Evolutionary conservation across 1,140 invertebrate genomes (phyloP).

Genomic region (Agrypnia vestita): DNA sequence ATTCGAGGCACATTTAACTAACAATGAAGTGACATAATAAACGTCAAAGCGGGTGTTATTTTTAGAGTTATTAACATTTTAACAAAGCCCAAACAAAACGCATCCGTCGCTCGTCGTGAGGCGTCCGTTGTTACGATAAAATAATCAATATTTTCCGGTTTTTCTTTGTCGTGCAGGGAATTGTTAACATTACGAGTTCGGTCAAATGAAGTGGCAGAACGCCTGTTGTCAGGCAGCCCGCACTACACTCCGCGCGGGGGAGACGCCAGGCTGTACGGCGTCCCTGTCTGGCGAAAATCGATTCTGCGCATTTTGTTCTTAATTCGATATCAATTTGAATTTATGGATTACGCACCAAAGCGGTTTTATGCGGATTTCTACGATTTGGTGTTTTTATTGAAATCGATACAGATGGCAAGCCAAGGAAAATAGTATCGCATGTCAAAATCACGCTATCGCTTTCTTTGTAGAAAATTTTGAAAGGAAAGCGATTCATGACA

Average conservation of each 20-base stretch:
- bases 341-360: too few relatives aligned
- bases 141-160: conserved; percentile 48
- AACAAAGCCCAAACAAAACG: neutral
- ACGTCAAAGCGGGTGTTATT: neutral
- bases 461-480: too few relatives aligned
- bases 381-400: too few relatives aligned
- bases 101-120: neutral
- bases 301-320: conserved; percentile 49
- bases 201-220: neutral
- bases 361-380: too few relatives aligned
- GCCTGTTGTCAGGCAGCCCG: conserved; percentile 47
- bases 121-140: conserved; percentile 21
- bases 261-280: neutral
- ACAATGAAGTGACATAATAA: conserved; percentile 3
- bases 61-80: neutral
- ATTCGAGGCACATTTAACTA: neutral
- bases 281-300: conserved; percentile 40
- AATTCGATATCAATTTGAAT: too few relatives aligned
- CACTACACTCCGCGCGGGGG: conserved; percentile 22
- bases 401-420: too few relatives aligned
- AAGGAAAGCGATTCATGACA: too few relatives aligned
- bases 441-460: too few relatives aligned
- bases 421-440: too few relatives aligned
- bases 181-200: neutral
- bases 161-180: conserved; percentile 29